Conservation (phyloP, 2,888 invertebrate genomes). For the Elegia similella region DNA sequence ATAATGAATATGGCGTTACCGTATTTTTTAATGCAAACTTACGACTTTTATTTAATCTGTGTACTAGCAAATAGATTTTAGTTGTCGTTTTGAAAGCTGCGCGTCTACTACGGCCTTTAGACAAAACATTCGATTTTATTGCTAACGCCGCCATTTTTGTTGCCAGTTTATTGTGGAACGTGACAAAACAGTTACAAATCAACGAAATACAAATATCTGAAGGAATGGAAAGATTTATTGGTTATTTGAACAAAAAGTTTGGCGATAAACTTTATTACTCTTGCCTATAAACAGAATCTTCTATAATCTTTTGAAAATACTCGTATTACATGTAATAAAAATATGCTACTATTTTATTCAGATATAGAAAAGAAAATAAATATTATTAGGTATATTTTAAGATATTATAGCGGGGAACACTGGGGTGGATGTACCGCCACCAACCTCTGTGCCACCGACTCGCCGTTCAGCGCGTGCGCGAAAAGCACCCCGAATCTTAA, state of each 20-base stretch:
- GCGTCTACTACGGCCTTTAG: background rate
- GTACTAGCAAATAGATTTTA: background rate
- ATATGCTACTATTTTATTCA: too few species aligned
- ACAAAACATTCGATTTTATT: slow-evolving; percentile 12
- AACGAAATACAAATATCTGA: background rate
- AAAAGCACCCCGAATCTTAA: too few species aligned
- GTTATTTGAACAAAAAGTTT: slow-evolving; percentile 4
- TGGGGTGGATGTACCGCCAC: too few species aligned
- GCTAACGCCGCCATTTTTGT: slow-evolving; percentile 7
- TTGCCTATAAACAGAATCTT: background rate
- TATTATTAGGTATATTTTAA: too few species aligned
- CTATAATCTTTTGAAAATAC: background rate
- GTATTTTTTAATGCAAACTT: too few species aligned
- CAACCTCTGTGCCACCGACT: too few species aligned
- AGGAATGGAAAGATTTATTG: slow-evolving; percentile 3
- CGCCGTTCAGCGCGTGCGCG: too few species aligned
- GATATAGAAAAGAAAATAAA: too few species aligned
- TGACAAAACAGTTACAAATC: slow-evolving; percentile 14
- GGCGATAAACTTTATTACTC: background rate
- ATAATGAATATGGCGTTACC: too few species aligned
- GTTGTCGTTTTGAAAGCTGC: background rate
- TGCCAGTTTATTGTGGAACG: slow-evolving; percentile 12
- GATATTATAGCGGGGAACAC: too few species aligned
- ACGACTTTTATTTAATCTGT: too few species aligned
- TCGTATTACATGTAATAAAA: too few species aligned